A percentile compares a stretch with the other conserved stretches of the same genome.
Evolutionary conservation across 2,113 vertebrate genomes (phyloP).

Genomic region (Sinocyclocheilus anophthalmus): DNA sequence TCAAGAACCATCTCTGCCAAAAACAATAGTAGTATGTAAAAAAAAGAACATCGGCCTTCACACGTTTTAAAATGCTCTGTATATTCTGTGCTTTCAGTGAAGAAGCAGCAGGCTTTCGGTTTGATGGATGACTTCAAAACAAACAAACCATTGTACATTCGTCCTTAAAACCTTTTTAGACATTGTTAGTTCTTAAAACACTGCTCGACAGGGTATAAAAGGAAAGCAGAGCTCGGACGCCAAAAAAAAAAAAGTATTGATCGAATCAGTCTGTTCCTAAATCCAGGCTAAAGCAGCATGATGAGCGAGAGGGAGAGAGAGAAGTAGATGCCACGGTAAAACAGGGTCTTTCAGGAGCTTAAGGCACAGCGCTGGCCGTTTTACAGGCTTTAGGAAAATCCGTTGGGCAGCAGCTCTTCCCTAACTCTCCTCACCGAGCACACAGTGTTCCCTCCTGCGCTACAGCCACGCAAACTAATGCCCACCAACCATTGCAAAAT

Average conservation of each 20-base stretch:
- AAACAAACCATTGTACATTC: constrained; percentile 1
- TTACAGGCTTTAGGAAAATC: constrained; percentile 56
- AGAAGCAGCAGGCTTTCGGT: constrained; percentile 3
- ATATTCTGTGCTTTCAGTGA: neutral
- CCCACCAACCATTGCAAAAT: constrained; percentile 14
- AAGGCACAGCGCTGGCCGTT: constrained; percentile 45
- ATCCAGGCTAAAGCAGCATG: constrained; percentile 26
- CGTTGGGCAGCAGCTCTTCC: constrained; percentile 12
- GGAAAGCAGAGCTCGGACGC: constrained; percentile 14
- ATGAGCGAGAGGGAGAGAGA: constrained; percentile 14
- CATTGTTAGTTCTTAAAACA: constrained; percentile 6
- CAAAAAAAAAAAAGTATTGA: constrained; percentile 26
- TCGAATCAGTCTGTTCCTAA: constrained; percentile 36
- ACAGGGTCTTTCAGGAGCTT: constrained; percentile 51
- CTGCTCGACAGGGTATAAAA: constrained; percentile 11
- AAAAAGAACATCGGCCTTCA: neutral
- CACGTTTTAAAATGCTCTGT: neutral
- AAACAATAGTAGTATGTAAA: neutral
- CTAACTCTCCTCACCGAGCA: neutral
- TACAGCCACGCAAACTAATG: constrained; percentile 26
- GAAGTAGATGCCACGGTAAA: constrained; percentile 11
- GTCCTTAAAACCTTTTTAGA: neutral
- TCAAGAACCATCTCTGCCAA: neutral
- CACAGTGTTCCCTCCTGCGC: constrained; percentile 12
- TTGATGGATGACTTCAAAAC: constrained; percentile 27